phyloP scores from a whole-genome alignment of 2,113 vertebrate genomes.

The Zosterops lateralis region DNA sequence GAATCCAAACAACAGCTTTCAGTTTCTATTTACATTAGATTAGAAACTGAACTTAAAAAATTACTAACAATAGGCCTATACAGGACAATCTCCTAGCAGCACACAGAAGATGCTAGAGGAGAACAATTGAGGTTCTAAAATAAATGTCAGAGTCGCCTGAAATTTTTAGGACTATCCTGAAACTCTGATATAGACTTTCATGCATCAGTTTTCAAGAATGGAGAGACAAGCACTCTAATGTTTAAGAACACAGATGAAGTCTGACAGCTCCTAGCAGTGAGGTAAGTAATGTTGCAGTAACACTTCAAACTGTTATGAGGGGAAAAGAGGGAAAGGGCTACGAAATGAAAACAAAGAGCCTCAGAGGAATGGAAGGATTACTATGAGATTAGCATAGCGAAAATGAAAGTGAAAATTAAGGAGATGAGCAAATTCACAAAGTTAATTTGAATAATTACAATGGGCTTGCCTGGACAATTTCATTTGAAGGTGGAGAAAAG shows the following conservation, averaged over 20 bases:
- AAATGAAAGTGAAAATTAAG: background rate
- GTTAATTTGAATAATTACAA: background rate
- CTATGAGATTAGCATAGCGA: background rate
- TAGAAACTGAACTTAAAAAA: background rate
- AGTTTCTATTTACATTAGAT: background rate
- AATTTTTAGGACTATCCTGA: background rate
- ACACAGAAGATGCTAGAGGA: background rate
- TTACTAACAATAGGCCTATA: background rate
- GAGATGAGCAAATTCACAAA: background rate
- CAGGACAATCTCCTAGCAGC: background rate
- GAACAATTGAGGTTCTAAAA: background rate
- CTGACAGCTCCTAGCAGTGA: background rate
- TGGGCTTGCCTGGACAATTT: background rate
- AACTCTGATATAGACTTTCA: background rate
- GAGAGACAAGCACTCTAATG: background rate
- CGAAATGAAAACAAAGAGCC: background rate
- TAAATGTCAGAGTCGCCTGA: background rate
- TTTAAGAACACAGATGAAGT: background rate
- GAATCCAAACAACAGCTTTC: background rate
- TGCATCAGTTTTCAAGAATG: background rate
- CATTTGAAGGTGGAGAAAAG: background rate
- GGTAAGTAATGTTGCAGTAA: background rate
- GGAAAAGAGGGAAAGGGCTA: background rate
- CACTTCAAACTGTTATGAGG: background rate
- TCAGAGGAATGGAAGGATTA: background rate